Conservation (phyloP, 2,888 invertebrate species). For the Spisula solida region DNA sequence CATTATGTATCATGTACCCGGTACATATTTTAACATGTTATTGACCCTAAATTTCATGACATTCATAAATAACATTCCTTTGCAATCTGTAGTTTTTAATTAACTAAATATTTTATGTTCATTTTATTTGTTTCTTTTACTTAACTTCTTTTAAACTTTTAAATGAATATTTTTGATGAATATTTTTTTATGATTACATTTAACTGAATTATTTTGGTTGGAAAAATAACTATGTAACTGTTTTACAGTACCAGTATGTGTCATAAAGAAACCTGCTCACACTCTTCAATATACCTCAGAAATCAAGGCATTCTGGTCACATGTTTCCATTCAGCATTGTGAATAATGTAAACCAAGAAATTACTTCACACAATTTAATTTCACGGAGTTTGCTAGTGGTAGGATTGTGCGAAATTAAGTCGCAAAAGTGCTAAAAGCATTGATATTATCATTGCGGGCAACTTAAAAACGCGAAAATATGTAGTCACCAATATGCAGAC, state of each 20-base stretch:
- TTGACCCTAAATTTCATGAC: too few relatives aligned
- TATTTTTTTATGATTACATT: background rate
- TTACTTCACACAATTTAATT: background rate
- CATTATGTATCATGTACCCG: too few relatives aligned
- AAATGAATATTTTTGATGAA: background rate
- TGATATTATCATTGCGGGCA: too few relatives aligned
- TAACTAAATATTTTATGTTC: too few relatives aligned
- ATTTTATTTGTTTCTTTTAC: background rate
- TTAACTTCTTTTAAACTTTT: background rate
- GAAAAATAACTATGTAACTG: background rate
- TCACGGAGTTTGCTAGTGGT: too few relatives aligned
- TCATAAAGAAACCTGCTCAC: background rate
- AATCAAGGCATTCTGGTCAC: background rate
- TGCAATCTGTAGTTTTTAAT: too few relatives aligned
- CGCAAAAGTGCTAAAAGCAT: too few relatives aligned
- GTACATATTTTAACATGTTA: too few relatives aligned
- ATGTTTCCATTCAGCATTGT: background rate
- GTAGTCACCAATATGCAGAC: too few relatives aligned
- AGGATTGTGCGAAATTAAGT: too few relatives aligned
- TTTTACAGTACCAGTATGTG: background rate
- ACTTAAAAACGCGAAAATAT: too few relatives aligned
- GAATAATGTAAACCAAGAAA: background rate
- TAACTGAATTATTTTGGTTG: background rate
- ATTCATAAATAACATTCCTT: too few relatives aligned
- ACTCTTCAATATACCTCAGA: background rate